Base-by-base conservation (phyloP, 2,113 vertebrate species). In the Podocnemis expansa region DNA sequence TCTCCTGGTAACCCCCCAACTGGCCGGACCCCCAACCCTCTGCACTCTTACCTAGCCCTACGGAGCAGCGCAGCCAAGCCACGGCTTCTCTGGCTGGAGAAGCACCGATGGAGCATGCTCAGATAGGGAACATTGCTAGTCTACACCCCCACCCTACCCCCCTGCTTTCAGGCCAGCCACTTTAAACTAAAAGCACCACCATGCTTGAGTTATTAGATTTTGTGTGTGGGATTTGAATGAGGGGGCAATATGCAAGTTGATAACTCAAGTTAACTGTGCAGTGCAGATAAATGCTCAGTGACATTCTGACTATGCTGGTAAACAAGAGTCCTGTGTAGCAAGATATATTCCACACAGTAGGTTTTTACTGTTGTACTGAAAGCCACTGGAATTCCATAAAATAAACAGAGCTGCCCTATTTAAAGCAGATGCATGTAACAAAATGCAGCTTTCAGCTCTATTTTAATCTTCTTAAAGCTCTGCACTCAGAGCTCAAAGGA, bases 381-480 rank as follows among this genome's bases (percentile, higher is more conserved):
- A 58, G 87, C 87, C 54, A 94, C 56, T 82, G 88, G 86, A 94
- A 95, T 95, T 93, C 75, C 91, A 19, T 84, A 89, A 96, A 94
- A 93, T 87, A 95, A 96, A 97, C 94, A 97, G 91, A 93, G 75
- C 84, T 97, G 84, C 70, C 31, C 93, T 84, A 97, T 97, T 94
- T 91, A 88, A 96, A 97, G 93, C 97, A 97, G 96, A 97, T 97
- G 95, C 83, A 86, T 84, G 63, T 25, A 87, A 79, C 87, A 85
- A 89, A 88, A 95, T 63, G 84, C 86, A 85, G 80, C 90, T 94
- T 94, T 91, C 70, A 21, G 92, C 86, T 97, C 96, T 97, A 89
- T 89, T 97, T 97, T 93, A 96, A 96, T 97, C 92, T 97, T 94
- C 90, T 52, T 31, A 93, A 97, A 91, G 93, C 80, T 8, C 41